A percentile compares a stretch with the other conserved stretches of the same genome.
These are phyloP conservation scores for Amphiprion clarkii DNA, from an alignment of 2,797 vertebrate species.

Conservation along the genomic window DNA sequence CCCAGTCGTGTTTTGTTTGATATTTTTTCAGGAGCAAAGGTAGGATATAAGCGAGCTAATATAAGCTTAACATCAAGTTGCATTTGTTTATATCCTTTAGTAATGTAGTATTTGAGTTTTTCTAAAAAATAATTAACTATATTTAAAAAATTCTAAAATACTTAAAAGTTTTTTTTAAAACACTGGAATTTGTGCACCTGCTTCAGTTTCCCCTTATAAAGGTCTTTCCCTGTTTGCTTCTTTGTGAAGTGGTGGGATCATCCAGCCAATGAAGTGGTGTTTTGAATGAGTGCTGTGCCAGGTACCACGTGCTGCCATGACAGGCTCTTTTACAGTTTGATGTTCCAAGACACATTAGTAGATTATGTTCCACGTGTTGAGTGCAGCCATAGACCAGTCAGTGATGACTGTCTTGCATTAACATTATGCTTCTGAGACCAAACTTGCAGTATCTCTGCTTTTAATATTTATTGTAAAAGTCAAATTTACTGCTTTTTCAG, in stretches of 20 bases:
- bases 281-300: constrained; percentile 48
- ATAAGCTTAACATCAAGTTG: too few species aligned
- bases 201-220: background rate
- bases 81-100: too few species aligned
- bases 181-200: constrained; percentile 50
- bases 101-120: too few species aligned
- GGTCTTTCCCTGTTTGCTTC: constrained; percentile 7
- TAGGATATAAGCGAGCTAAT: too few species aligned
- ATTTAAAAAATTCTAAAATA: background rate
- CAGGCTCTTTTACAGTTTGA: constrained; percentile 49
- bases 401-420: background rate
- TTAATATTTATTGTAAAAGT: background rate
- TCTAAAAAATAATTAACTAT: too few species aligned
- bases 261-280: constrained; percentile 47
- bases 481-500: background rate
- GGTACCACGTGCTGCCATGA: constrained; percentile 40
- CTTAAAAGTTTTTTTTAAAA: background rate
- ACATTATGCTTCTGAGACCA: constrained; percentile 1
- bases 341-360: constrained; percentile 37
- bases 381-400: constrained; percentile 19
- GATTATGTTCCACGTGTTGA: constrained; percentile 60
- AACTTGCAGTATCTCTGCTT: background rate
- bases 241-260: constrained; percentile 22
- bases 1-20: too few species aligned
- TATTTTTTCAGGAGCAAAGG: too few species aligned